Conservation (phyloP, 2,888 invertebrate species). For the Cremastinae sp. region DNA sequence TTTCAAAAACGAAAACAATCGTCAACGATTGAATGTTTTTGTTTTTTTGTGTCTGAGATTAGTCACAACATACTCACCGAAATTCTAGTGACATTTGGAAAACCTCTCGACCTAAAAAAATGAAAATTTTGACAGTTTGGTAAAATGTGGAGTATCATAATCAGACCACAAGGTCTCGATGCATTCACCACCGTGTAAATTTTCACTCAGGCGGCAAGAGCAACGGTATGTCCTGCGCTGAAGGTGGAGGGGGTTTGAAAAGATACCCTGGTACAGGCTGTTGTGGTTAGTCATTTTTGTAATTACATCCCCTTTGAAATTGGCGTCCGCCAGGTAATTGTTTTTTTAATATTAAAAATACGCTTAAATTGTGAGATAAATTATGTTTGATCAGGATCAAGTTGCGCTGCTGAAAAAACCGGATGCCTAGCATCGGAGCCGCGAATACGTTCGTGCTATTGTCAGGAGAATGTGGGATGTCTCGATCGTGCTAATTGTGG, state of each 20-base stretch:
- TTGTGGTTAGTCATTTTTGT: constrained; percentile 66
- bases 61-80: constrained; percentile 10
- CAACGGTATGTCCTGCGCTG: constrained; percentile 68
- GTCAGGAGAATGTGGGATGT: constrained; percentile 68
- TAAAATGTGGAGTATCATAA: constrained; percentile 51
- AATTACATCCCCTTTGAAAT: too few species aligned
- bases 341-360: not conserved
- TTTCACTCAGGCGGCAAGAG: constrained; percentile 3
- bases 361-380: not conserved
- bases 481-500: constrained; percentile 65
- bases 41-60: constrained; percentile 31
- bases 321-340: too few species aligned
- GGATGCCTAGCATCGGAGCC: constrained; percentile 60
- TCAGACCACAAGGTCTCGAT: constrained; percentile 56
- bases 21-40: constrained; percentile 29
- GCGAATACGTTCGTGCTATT: constrained; percentile 66
- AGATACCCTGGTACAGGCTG: constrained; percentile 63
- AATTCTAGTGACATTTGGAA: not conserved
- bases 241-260: constrained; percentile 55
- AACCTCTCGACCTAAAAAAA: constrained; percentile 16
- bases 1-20: too few species aligned
- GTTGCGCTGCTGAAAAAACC: constrained; percentile 55
- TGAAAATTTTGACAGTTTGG: constrained; percentile 20
- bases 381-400: constrained; percentile 60
- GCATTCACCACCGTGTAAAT: constrained; percentile 27